Evolutionary conservation across 2,113 vertebrate genomes (phyloP).

Genomic region (Serinus canaria): DNA sequence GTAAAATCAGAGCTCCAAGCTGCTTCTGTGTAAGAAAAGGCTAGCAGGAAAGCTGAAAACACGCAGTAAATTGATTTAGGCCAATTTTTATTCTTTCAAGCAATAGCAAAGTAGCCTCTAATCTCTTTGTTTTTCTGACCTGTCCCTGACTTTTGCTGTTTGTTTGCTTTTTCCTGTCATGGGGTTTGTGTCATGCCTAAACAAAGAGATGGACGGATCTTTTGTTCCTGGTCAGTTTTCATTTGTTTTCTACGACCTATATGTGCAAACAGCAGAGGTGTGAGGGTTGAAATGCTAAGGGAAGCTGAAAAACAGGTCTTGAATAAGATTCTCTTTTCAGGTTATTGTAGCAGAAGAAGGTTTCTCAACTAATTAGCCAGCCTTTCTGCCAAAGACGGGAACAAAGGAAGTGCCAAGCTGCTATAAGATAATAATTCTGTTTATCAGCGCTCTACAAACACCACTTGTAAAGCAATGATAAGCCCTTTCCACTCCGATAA

Average conservation of each 20-base stretch:
- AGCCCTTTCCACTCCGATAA: neutral
- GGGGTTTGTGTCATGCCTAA: neutral
- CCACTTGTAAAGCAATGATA: neutral
- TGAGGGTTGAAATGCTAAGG: neutral
- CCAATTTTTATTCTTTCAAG: constrained; percentile 28
- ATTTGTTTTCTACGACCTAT: neutral
- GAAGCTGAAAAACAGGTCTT: neutral
- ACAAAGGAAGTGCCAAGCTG: neutral
- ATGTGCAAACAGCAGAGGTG: neutral
- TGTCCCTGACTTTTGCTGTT: neutral
- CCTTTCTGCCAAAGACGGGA: neutral
- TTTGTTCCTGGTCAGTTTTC: neutral
- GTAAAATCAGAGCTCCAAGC: neutral
- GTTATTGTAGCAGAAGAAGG: neutral
- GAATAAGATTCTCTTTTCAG: neutral
- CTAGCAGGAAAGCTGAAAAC: constrained; percentile 8
- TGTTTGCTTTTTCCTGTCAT: constrained; percentile 30
- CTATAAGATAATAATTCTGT: neutral
- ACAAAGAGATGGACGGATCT: neutral
- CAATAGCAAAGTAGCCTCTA: neutral
- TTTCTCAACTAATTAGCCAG: neutral
- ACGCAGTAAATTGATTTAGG: neutral
- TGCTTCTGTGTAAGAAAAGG: neutral
- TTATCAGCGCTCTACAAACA: neutral
- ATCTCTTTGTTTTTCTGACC: constrained; percentile 18